Conservation (phyloP, 2,113 vertebrate genomes). For the Brienomyrus brachyistius region DNA sequence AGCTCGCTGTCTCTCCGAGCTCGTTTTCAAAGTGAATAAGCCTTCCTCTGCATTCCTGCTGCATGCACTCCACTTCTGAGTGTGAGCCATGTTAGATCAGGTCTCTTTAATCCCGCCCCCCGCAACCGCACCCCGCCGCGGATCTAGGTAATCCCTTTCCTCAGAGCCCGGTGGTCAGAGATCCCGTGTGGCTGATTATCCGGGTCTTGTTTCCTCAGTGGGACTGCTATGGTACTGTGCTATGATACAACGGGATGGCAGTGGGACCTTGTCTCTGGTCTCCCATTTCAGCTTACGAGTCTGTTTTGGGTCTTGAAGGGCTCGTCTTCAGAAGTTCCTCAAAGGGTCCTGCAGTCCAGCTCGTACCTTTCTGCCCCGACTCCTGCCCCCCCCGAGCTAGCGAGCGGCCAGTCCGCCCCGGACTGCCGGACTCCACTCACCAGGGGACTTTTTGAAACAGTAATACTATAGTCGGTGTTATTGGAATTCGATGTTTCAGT, state of each 20-base stretch:
- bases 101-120: neutral
- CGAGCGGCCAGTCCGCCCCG: neutral
- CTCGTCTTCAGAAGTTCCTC: neutral
- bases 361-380: neutral
- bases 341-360: neutral
- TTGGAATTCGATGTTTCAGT: slow-evolving; percentile 41
- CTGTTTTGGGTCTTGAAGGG: neutral
- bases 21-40: neutral
- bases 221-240: no score
- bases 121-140: neutral
- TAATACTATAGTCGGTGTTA: slow-evolving; percentile 26
- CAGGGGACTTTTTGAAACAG: neutral
- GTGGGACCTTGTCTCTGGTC: neutral
- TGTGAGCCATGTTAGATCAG: neutral
- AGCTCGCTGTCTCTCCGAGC: neutral
- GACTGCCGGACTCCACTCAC: neutral
- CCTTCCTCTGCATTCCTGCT: neutral
- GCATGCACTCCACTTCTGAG: neutral
- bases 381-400: neutral
- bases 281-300: neutral
- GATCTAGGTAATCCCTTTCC: neutral
- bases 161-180: neutral
- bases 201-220: neutral
- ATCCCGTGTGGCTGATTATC: neutral
- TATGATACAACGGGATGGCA: neutral